phyloP scores from a whole-genome alignment of 2,888 invertebrate genomes.

The Carpatolechia fugitivella region DNA sequence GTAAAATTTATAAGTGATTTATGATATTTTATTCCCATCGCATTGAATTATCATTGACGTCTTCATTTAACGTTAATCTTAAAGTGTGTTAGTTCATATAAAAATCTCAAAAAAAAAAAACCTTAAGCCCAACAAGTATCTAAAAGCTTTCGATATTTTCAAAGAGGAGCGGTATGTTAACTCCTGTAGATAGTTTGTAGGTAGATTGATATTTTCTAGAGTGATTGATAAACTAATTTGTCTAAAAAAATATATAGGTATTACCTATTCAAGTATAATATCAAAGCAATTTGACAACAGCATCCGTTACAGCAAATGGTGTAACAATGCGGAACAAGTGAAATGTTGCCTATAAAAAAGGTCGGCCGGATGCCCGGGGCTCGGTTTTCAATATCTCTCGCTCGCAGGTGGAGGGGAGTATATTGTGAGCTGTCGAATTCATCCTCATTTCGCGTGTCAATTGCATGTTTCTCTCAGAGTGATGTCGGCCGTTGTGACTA shows the following conservation, averaged over 20 bases:
- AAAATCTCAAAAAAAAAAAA: too few relatives aligned
- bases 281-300: conserved; percentile 67
- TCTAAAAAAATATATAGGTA: conserved; percentile 59
- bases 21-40: too few relatives aligned
- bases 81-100: too few relatives aligned
- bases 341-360: conserved; percentile 75
- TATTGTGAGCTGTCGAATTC: conserved; percentile 50
- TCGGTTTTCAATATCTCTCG: conserved; percentile 73
- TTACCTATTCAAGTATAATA: conserved; percentile 59
- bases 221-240: too few relatives aligned
- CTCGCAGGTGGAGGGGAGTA: conserved; percentile 41
- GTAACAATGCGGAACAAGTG: conserved; percentile 69
- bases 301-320: conserved; percentile 59
- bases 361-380: conserved; percentile 64
- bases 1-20: background rate
- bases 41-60: too few relatives aligned
- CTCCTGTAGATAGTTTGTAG: too few relatives aligned
- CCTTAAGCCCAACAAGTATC: too few relatives aligned
- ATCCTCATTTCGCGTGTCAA: conserved; percentile 63
- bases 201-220: too few relatives aligned
- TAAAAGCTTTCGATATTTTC: too few relatives aligned
- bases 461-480: conserved; percentile 42
- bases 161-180: too few relatives aligned
- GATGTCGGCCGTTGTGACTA: conserved; percentile 24
- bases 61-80: too few relatives aligned